A percentile compares a stretch with the other conserved stretches of the same genome.
Conservation (phyloP, 2,797 vertebrate species). For the Sebastes oblongus region DNA sequence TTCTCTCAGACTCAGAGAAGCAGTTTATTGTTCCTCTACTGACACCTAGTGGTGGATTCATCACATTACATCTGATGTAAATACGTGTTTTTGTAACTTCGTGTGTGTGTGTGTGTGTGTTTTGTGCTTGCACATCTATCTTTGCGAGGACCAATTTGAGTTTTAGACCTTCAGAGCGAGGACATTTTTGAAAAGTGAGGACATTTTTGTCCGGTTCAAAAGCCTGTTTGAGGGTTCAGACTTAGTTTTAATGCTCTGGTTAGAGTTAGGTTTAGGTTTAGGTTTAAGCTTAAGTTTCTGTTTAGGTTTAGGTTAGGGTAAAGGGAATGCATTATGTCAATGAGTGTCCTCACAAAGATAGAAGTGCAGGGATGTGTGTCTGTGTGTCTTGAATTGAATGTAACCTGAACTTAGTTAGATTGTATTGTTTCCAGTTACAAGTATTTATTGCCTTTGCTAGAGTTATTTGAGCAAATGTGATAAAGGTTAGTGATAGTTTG, state of each 20-base stretch:
- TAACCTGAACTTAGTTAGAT: too few relatives aligned
- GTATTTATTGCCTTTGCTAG: too few relatives aligned
- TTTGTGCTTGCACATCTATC: not conserved
- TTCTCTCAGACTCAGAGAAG: not conserved
- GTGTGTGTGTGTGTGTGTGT: not conserved
- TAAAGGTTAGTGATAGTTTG: too few relatives aligned
- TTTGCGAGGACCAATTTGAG: not conserved
- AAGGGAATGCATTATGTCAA: not conserved
- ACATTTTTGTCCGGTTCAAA: too few relatives aligned
- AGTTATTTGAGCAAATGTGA: too few relatives aligned
- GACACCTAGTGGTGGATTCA: conserved; percentile 20
- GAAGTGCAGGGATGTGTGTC: not conserved
- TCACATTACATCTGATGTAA: not conserved
- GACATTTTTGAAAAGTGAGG: not conserved
- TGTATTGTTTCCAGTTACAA: too few relatives aligned
- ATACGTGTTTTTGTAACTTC: not conserved
- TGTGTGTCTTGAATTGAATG: too few relatives aligned
- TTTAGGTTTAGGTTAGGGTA: not conserved
- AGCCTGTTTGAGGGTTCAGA: too few relatives aligned
- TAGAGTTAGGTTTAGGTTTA: not conserved
- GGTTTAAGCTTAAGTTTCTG: not conserved
- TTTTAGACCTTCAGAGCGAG: not conserved
- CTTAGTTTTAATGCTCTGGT: not conserved
- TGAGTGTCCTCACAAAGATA: not conserved
- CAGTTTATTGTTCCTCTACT: conserved; percentile 7